Evolutionary conservation across 2,113 vertebrate species (phyloP).

Genomic region (Cephalopholis sonnerati): DNA sequence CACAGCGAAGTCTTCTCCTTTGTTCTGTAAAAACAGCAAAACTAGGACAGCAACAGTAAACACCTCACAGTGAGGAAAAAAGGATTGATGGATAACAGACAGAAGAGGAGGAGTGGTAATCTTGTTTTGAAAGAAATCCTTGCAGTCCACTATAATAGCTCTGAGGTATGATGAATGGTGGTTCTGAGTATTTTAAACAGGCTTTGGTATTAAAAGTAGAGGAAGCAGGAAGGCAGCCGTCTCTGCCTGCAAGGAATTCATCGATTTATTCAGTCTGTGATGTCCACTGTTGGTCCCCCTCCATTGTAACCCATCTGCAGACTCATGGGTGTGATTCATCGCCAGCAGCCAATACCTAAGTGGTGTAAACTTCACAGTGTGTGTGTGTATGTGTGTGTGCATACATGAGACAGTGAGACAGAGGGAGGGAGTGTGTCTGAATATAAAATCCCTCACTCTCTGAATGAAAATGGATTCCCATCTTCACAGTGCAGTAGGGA

Average conservation of each 20-base stretch:
- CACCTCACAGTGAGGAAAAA: conserved; percentile 23
- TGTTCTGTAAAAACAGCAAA: conserved; percentile 37
- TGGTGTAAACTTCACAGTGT: conserved; percentile 45
- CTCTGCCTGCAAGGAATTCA: conserved; percentile 44
- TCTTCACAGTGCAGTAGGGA: not conserved
- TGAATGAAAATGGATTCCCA: conserved; percentile 23
- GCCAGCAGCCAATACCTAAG: conserved; percentile 35
- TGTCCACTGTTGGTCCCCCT: conserved; percentile 30
- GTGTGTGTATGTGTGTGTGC: conserved; percentile 8
- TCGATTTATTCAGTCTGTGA: conserved; percentile 57
- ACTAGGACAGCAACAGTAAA: conserved; percentile 42
- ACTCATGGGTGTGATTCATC: conserved; percentile 50
- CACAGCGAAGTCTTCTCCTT: not conserved
- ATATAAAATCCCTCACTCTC: not conserved
- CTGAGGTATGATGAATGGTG: conserved; percentile 56
- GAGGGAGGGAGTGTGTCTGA: conserved; percentile 1
- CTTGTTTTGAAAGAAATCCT: conserved; percentile 56
- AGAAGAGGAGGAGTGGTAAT: conserved; percentile 37
- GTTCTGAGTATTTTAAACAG: conserved; percentile 46
- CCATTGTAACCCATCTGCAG: conserved; percentile 50
- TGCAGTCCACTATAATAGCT: conserved; percentile 41
- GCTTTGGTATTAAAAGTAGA: conserved; percentile 40
- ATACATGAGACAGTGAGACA: conserved; percentile 6
- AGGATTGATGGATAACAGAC: conserved; percentile 46
- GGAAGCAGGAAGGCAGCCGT: conserved; percentile 28